phyloP scores from a whole-genome alignment of 2,113 vertebrate genomes.

The Alouatta palliata region DNA sequence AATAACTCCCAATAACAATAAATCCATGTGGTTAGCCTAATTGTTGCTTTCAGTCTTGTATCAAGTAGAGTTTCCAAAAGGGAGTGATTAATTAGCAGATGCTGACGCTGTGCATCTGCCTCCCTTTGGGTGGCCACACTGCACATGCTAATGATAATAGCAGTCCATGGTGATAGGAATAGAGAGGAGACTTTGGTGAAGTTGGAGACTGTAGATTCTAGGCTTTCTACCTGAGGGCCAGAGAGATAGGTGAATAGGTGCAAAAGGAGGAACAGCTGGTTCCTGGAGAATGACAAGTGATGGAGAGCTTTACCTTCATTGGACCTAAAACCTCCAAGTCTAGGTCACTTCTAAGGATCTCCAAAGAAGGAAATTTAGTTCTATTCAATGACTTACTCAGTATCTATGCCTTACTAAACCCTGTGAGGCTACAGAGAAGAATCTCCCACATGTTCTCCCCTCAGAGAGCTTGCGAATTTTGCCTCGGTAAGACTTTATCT shows the following conservation, averaged over 20 bases:
- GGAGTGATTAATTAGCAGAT: slow-evolving; percentile 1
- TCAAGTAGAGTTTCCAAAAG: neutral
- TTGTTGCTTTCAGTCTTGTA: neutral
- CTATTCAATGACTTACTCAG: neutral
- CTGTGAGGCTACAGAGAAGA: neutral
- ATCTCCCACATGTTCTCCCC: neutral
- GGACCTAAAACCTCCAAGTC: neutral
- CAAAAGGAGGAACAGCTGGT: neutral
- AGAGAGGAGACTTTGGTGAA: neutral
- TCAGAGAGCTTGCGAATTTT: neutral
- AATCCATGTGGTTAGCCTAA: neutral
- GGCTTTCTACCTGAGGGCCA: neutral
- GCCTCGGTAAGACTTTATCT: neutral
- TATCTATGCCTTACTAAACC: neutral
- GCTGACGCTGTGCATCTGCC: neutral
- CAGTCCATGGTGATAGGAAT: neutral
- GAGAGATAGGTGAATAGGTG: neutral
- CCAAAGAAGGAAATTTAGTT: neutral
- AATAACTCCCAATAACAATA: slow-evolving; percentile 36
- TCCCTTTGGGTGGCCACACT: neutral
- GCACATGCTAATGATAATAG: neutral
- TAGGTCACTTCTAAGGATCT: neutral
- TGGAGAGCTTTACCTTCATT: neutral
- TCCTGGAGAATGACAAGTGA: neutral
- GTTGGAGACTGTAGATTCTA: neutral